A percentile compares a stretch with the other conserved stretches of the same genome.
Conservation (phyloP, 2,113 vertebrate species). For the Cricetomys ansorgei region DNA sequence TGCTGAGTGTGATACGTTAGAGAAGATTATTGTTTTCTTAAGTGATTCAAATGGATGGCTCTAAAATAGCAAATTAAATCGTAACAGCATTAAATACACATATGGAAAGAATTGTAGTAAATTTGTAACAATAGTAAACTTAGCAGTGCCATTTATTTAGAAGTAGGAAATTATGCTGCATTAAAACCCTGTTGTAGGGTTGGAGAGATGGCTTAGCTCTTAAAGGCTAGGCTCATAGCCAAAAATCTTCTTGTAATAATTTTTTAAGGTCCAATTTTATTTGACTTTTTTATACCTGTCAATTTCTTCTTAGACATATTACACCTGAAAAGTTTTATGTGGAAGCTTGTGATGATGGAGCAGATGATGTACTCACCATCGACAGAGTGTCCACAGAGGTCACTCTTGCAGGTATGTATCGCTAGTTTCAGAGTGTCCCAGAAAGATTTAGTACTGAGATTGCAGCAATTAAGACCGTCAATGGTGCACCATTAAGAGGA, state of each 20-base stretch:
- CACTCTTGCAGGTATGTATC: conserved; percentile 90
- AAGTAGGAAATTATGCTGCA: background rate
- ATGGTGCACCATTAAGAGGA: background rate
- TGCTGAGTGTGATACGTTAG: background rate
- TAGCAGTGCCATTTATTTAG: background rate
- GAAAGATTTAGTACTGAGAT: background rate
- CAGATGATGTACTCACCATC: conserved; percentile 93
- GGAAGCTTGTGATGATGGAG: conserved; percentile 94
- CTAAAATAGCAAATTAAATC: background rate
- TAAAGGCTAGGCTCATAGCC: no score
- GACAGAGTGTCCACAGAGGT: conserved; percentile 97
- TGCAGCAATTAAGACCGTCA: background rate
- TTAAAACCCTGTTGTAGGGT: background rate
- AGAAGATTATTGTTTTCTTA: background rate
- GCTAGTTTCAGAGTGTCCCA: background rate
- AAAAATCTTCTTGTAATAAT: background rate
- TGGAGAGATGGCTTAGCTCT: no score
- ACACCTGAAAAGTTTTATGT: conserved; percentile 96
- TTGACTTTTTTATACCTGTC: conserved; percentile 3
- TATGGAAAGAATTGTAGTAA: background rate
- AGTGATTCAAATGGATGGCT: background rate
- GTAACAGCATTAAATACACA: background rate
- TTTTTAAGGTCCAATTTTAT: background rate
- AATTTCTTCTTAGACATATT: conserved; percentile 88
- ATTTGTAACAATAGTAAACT: background rate